Base-by-base conservation (phyloP, 2,888 invertebrate genomes). In the Spisula solida region DNA sequence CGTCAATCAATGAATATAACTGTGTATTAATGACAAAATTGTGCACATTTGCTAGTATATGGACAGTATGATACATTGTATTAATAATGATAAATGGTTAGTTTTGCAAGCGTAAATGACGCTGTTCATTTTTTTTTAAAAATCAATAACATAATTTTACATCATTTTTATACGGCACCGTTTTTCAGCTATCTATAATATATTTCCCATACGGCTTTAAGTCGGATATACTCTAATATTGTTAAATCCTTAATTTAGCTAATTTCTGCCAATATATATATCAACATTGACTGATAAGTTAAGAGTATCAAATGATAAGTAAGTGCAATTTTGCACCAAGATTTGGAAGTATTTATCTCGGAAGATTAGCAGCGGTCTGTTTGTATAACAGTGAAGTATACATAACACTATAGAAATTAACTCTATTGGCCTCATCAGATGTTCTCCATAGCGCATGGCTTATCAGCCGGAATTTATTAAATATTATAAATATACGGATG, bases 241-340 rank as follows among this genome's bases (percentile, higher is more conserved):
- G 34, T 75, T 14, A 75, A 75, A 75, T 75, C 34, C 12, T 75
- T 75, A 75, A 75, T 75, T 75, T 31, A 31, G 75, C 75, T 75
- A 75, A 75, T 75, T 75, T 75, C 75, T 75, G 75, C 75, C 75
- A 75, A 31, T 75, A 75, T 75, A 75, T 31, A 75, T 75, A 75
- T 34, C 75, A 75, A 34, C 34, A 25, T 14, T 31, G 34, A 4
- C 12, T 16, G 34, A 75, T 75, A 75, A 34, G 25, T 75, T 31
- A 41, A 8, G 18, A 75, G 75, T 34, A 75, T 75, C 34, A 31
- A 6, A 14, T 31, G 75, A 75, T 75, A 75, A 75, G 18, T 66
- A 25, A 66, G 60, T 66, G 60, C 60, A 66, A 66, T 66, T 66
- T 66, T 66, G 60, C n/a, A 66, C n/a, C 60, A 66, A 66, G n/a